Conservation (phyloP, 1,140 invertebrate genomes). For the Sesamia nonagrioides region DNA sequence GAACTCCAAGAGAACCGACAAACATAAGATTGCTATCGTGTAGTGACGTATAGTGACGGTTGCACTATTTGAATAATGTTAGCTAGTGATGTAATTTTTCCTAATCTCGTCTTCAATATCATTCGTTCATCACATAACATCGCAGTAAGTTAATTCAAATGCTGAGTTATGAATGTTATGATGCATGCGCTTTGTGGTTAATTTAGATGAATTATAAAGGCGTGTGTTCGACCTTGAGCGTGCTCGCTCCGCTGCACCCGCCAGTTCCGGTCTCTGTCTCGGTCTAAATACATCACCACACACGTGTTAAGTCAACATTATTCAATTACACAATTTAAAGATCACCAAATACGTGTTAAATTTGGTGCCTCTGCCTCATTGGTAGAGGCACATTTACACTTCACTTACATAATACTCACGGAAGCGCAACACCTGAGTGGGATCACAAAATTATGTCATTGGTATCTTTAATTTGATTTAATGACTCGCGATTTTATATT, state of each 20-base stretch:
- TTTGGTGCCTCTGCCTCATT: not conserved
- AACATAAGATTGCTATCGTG: too few species aligned
- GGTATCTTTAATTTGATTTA: slow-evolving; percentile 7
- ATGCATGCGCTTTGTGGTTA: slow-evolving; percentile 50
- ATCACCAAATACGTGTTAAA: not conserved
- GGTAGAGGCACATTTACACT: not conserved
- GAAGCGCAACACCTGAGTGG: slow-evolving; percentile 10
- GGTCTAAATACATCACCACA: slow-evolving; percentile 62
- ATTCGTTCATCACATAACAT: too few species aligned
- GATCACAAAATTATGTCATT: slow-evolving; percentile 35
- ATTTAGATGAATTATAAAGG: slow-evolving; percentile 60
- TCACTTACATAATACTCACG: not conserved
- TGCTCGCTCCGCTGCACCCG: slow-evolving; percentile 66
- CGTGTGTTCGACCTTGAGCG: slow-evolving; percentile 72
- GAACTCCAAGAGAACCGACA: too few species aligned
- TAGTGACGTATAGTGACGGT: not conserved
- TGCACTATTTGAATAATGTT: not conserved
- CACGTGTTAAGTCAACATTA: slow-evolving; percentile 62
- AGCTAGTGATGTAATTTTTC: not conserved
- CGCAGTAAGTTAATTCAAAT: slow-evolving; percentile 21
- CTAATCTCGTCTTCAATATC: not conserved
- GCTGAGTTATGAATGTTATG: slow-evolving; percentile 43
- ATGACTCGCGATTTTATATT: not conserved
- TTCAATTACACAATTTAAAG: slow-evolving; percentile 38
- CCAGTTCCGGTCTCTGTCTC: slow-evolving; percentile 70